These are phyloP conservation scores for Catalaphyllia jardinei DNA, from an alignment of 64 coral and sea anemone species.

Conservation along the genomic window DNA sequence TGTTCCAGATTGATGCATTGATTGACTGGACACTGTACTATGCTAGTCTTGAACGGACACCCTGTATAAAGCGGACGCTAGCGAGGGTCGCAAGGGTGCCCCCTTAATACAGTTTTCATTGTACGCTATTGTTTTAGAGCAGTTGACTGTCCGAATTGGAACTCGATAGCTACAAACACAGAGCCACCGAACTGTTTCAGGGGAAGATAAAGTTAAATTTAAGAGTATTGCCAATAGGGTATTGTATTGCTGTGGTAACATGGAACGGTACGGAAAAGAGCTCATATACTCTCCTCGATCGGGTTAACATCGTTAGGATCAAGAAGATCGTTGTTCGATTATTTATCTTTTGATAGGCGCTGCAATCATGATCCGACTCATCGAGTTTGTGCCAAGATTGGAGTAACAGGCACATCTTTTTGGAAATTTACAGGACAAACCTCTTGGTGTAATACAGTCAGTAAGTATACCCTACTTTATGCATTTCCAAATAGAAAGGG, in stretches of 20 bases:
- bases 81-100: too few relatives aligned
- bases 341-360: background rate
- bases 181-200: background rate
- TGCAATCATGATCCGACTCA: slow-evolving; percentile 31
- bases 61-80: too few relatives aligned
- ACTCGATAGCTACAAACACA: background rate
- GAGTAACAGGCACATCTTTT: slow-evolving; percentile 12
- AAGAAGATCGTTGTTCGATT: background rate
- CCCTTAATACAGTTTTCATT: too few relatives aligned
- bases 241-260: background rate
- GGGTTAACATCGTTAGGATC: background rate
- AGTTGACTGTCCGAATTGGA: background rate
- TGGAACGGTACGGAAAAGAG: too few relatives aligned
- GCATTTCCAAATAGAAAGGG: background rate
- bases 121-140: too few relatives aligned
- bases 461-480: background rate
- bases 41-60: too few relatives aligned
- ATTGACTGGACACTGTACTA: too few relatives aligned
- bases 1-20: too few relatives aligned
- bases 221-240: background rate
- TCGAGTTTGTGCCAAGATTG: slow-evolving; percentile 36
- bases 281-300: too few relatives aligned
- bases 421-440: slow-evolving; percentile 25
- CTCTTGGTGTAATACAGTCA: slow-evolving; percentile 12
- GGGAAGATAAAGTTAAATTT: background rate